Percentiles rank a stretch among this genome's conserved stretches.
Evolutionary conservation across 1,140 invertebrate genomes (phyloP).

Genomic region (Saxidomus purpurata): DNA sequence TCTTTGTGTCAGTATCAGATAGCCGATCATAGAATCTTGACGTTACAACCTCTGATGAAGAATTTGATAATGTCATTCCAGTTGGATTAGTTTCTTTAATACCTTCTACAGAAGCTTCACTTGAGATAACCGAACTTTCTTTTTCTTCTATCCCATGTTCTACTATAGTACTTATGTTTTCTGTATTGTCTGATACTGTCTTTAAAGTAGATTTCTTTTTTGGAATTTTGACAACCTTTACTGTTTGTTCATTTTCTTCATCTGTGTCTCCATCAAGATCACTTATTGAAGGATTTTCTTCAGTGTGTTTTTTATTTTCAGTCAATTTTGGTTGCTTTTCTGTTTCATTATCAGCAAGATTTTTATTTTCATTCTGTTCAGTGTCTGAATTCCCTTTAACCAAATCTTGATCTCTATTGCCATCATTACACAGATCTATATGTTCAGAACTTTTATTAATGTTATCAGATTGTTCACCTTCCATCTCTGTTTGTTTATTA

Average conservation of each 20-base stretch:
- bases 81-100: not conserved
- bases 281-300: slow-evolving; percentile 27
- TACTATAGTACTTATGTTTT: not conserved
- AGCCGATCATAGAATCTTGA: slow-evolving; percentile 24
- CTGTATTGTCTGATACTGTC: not conserved
- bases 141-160: not conserved
- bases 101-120: not conserved
- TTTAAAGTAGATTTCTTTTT: not conserved
- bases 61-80: not conserved
- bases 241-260: not conserved
- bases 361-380: not conserved
- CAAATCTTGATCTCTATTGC: not conserved
- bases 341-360: no score
- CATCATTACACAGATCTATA: not conserved
- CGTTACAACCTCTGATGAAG: not conserved
- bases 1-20: slow-evolving; percentile 4
- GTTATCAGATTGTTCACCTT: not conserved
- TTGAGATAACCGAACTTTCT: not conserved
- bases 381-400: not conserved
- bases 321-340: not conserved
- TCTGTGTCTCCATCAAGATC: not conserved
- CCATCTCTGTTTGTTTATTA: not conserved
- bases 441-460: not conserved
- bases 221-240: not conserved
- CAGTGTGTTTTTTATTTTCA: not conserved